Evolutionary conservation across 1,140 invertebrate genomes (phyloP), one percentile per base, ranked within the genome.

Genomic region (Luehdorfia chinensis): DNA sequence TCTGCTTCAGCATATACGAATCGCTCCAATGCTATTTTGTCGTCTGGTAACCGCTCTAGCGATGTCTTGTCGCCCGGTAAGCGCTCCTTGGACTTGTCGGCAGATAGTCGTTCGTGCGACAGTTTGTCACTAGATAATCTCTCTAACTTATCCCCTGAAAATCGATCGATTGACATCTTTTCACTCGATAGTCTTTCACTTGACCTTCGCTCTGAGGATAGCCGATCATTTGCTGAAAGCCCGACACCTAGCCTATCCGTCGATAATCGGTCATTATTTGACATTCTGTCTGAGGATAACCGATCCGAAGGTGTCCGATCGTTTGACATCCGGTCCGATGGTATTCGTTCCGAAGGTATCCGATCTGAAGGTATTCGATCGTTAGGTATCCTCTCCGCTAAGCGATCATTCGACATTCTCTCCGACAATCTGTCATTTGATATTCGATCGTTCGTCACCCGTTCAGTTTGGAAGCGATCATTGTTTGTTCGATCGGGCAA

Each of bases 1-100:
- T 83, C 81, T 2, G 81, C 81, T 43, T 85, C 81, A 0, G 81
- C 81, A 5, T 62, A 47, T 1, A 84, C 66, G 50, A 65, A 83
- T 7, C 71, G 56, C 39, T 79, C 73, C 34, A 54, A 28, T 9
- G 47, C 41, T 14, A 71, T 52, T 30, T 72, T 54, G 1, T 75
- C 68, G 8, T 25, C 25, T 11, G 36, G 23, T 23, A 66, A 48
- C 9, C 63, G 21, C 4, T 62, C 56, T 3, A 55, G 32, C 32
- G 34, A 25, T 19, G 49, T 27, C 32, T 67, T 67, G 21, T 52
- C 51, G 9, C 19, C 45, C 1, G 50, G 19, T 36, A 59, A 30
- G 6, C 53, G 45, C 1, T 53, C 58, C 25, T 59, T 25, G 7
- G 55, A 48, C 56, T 67, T 67, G 25, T 57, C 45, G 6, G 36